phyloP scores from a whole-genome alignment of 2,113 vertebrate genomes.

The Condylura cristata region DNA sequence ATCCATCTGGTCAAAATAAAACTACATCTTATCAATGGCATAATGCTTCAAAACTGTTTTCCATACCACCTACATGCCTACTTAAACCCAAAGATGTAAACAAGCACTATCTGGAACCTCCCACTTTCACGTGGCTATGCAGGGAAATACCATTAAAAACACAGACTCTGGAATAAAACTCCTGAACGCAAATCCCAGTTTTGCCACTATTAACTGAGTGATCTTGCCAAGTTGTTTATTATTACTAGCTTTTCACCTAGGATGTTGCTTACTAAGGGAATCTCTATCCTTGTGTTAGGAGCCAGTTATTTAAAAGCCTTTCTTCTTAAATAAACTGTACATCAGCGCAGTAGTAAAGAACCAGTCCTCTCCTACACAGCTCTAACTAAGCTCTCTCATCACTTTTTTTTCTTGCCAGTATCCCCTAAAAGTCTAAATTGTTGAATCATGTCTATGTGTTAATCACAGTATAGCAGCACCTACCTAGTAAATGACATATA shows the following conservation, averaged over 20 bases:
- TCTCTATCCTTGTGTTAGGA: neutral
- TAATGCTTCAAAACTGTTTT: constrained; percentile 4
- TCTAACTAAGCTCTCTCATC: neutral
- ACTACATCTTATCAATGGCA: neutral
- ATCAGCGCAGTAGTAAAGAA: too few species aligned
- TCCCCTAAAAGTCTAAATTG: neutral
- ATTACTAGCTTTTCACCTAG: too few species aligned
- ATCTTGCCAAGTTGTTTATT: constrained; percentile 1
- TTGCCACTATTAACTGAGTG: neutral
- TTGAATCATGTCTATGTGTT: neutral
- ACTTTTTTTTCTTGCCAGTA: neutral
- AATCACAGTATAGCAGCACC: neutral
- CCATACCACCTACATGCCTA: neutral
- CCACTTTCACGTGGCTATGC: neutral
- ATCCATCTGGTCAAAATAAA: constrained; percentile 20
- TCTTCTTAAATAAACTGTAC: too few species aligned
- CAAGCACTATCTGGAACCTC: neutral
- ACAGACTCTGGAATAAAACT: neutral
- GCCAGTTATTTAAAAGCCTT: neutral
- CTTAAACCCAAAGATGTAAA: neutral
- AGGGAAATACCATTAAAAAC: neutral
- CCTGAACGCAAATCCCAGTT: neutral
- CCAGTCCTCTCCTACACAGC: neutral
- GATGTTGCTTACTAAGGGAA: neutral
- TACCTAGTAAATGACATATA: neutral